Base-by-base conservation (phyloP, 2,113 vertebrate genomes). In the Thamnaconus septentrionalis region DNA sequence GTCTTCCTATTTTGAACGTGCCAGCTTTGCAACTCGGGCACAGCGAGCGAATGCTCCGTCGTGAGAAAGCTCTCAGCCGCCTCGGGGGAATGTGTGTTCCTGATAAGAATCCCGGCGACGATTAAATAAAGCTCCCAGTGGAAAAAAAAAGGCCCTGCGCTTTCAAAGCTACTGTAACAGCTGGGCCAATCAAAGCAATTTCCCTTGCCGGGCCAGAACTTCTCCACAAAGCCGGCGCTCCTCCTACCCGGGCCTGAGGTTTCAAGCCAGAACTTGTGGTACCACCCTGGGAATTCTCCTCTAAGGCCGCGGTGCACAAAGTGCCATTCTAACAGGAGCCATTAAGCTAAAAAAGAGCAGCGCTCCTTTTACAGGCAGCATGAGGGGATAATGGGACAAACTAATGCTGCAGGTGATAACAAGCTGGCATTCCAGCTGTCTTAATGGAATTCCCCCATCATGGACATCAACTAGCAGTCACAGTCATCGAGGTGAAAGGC, bases 141-240 rank as follows among this genome's bases (percentile, higher is more conserved):
- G 18, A 53, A 67, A 76, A 82, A 84, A 85, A 88, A 89, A 68
- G 40, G 72, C 61, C 71, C 80, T 84, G 81, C 49, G 85, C 87
- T 90, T 91, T 89, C 84, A 90, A 86, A 87, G 88, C 70, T 81
- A 82, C 87, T 79, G 87, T 87, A 90, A 89, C 90, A 87, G 85
- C 85, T 89, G 87, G 86, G 80, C 89, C 89, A 91, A 90, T 90
- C 87, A 91, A 89, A 89, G 88, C 84, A 88, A 90, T 88, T 90
- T 88, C 77, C 86, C 71, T 72, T 84, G 78, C 72, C 87, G 86
- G 81, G 83, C 85, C 67, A 84, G 80, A 85, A 81, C 75, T 69
- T 46, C 63, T 62, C 86, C 65, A 91, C 91, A 91, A 90, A 87
- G 88, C 82, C 18, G 18, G 18, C 18, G 18, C 18, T 31, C 18